Conservation (phyloP, 2,888 invertebrate species). For the Chouioia cunea region DNA sequence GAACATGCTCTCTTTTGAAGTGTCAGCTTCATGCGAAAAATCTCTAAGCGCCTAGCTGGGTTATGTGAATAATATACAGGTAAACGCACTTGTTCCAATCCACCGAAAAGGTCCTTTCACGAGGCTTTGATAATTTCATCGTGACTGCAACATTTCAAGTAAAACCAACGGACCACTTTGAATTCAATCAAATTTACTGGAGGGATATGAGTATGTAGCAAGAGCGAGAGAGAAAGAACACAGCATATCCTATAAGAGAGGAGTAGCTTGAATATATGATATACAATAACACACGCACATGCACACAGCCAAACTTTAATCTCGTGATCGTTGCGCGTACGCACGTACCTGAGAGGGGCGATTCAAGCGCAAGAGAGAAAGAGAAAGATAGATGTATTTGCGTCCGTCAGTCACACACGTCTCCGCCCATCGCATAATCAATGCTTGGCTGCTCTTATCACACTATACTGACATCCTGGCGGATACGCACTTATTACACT, state of each 20-base stretch:
- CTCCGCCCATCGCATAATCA: too few species aligned
- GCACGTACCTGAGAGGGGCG: too few species aligned
- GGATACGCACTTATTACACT: too few species aligned
- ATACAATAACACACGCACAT: not conserved
- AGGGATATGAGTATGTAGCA: too few species aligned
- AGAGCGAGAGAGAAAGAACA: not conserved
- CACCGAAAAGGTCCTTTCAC: not conserved
- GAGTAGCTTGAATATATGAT: too few species aligned
- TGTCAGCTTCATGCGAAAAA: constrained; percentile 18
- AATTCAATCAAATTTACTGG: constrained; percentile 1
- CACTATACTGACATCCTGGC: too few species aligned
- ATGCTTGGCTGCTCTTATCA: too few species aligned
- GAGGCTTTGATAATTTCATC: constrained; percentile 18
- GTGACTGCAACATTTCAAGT: constrained; percentile 18
- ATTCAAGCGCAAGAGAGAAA: too few species aligned
- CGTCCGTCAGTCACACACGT: too few species aligned
- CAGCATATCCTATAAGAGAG: not conserved
- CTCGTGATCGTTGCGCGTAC: too few species aligned
- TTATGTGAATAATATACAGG: constrained; percentile 36
- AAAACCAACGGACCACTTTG: not conserved
- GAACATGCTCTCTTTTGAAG: constrained; percentile 16
- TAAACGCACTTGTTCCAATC: not conserved
- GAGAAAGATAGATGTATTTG: too few species aligned
- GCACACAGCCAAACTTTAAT: not conserved
- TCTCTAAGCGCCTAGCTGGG: constrained; percentile 1